These are phyloP conservation scores for Patella caerulea DNA, from an alignment of 2,888 invertebrate species.

Conservation along the genomic window DNA sequence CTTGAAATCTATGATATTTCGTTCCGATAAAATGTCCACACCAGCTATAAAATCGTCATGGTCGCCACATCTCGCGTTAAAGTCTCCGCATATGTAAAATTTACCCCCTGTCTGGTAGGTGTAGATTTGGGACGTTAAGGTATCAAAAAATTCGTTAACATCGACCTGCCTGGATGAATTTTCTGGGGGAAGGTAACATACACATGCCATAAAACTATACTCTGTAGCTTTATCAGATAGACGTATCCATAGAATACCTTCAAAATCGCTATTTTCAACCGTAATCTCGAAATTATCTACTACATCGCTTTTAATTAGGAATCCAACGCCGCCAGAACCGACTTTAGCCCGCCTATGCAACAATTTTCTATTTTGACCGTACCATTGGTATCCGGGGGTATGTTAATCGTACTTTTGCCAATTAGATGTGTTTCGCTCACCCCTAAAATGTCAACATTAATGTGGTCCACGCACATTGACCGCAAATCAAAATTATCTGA, in stretches of 20 bases:
- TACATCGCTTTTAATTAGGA: background rate
- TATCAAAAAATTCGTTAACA: background rate
- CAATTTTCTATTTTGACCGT: background rate
- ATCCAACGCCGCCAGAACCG: background rate
- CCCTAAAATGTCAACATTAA: background rate
- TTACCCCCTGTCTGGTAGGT: background rate
- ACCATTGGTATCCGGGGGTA: background rate
- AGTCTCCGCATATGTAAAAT: background rate
- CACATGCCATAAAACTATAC: background rate
- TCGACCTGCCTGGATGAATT: background rate
- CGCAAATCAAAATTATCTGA: slow-evolving; percentile 3
- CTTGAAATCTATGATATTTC: background rate
- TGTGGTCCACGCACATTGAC: background rate
- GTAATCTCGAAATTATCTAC: background rate
- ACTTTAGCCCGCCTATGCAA: background rate
- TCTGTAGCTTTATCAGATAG: background rate
- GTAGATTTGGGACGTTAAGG: background rate
- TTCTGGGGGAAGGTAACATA: background rate
- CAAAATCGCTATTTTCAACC: background rate
- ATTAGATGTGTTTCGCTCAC: background rate
- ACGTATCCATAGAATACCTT: background rate
- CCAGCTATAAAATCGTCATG: background rate
- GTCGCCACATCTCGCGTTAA: background rate
- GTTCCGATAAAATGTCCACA: background rate
- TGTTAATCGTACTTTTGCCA: background rate